Conservation (phyloP, 2,888 invertebrate genomes). For the Salpingus planirostris region DNA sequence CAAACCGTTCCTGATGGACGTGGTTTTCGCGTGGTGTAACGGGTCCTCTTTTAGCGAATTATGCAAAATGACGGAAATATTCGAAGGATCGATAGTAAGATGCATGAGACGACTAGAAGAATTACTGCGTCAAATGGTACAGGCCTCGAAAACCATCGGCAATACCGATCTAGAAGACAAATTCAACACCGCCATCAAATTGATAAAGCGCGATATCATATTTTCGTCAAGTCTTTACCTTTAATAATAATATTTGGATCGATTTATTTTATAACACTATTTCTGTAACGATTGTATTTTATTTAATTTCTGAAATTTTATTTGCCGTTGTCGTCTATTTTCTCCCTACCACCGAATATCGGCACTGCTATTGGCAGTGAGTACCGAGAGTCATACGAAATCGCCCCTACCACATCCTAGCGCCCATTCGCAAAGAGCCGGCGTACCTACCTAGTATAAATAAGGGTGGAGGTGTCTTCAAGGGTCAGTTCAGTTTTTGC, state of each 20-base stretch:
- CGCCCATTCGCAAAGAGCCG: too few species aligned
- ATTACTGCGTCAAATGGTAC: slow-evolving; percentile 87
- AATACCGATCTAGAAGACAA: slow-evolving; percentile 93
- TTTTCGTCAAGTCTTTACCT: slow-evolving; percentile 97
- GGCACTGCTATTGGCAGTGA: too few species aligned
- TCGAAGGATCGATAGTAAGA: slow-evolving; percentile 85
- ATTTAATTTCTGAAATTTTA: slow-evolving; percentile 1
- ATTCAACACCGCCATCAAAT: slow-evolving; percentile 83
- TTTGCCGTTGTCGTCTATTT: too few species aligned
- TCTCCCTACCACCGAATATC: too few species aligned
- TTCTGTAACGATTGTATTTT: slow-evolving; percentile 8
- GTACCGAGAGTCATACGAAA: too few species aligned
- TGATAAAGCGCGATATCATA: slow-evolving; percentile 97
- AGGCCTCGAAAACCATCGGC: slow-evolving; percentile 94
- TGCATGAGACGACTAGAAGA: slow-evolving; percentile 96
- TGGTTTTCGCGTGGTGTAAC: slow-evolving; percentile 92
- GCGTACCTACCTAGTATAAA: too few species aligned
- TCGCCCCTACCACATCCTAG: too few species aligned
- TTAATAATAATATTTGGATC: slow-evolving; percentile 40
- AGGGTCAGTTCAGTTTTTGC: too few species aligned
- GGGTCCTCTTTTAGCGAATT: slow-evolving; percentile 86
- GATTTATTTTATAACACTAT: slow-evolving; percentile 7
- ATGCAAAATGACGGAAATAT: slow-evolving; percentile 93
- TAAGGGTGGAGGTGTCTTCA: too few species aligned
- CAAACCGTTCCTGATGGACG: slow-evolving; percentile 94